These are phyloP conservation scores for Steinernema carpocapsae DNA, from an alignment of 2,888 invertebrate genomes.

Conservation along the genomic window DNA sequence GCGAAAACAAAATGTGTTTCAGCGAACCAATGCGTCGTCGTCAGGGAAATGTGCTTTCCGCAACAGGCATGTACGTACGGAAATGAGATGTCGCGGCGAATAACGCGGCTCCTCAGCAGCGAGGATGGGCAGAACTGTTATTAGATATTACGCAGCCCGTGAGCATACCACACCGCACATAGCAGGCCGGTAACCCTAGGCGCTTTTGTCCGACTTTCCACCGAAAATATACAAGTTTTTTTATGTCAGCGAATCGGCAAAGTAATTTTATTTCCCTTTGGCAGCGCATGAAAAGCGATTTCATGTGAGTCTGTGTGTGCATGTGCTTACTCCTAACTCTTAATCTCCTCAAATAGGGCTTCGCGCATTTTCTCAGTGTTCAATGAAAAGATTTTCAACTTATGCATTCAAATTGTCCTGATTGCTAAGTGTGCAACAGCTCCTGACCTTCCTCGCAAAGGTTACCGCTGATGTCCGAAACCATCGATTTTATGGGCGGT, in stretches of 20 bases:
- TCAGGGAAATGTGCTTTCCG: no score
- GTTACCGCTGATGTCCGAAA: no score
- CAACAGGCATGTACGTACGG: not conserved
- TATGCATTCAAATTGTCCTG: not conserved
- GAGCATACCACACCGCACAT: no score
- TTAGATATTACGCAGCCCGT: no score
- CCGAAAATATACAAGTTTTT: slow-evolving; percentile 13
- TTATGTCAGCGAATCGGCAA: slow-evolving; percentile 7
- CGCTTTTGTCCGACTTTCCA: no score
- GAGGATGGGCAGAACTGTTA: no score
- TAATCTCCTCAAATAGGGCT: not conserved
- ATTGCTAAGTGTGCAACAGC: no score
- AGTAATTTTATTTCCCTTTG: slow-evolving; percentile 26
- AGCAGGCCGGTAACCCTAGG: no score
- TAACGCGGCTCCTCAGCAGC: not conserved
- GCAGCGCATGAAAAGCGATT: slow-evolving; percentile 8
- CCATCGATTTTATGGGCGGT: no score
- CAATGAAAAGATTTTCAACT: not conserved
- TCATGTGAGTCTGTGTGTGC: not conserved
- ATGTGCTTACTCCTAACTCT: not conserved
- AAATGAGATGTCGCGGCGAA: slow-evolving; percentile 22
- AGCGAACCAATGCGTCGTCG: no score
- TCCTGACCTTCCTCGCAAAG: no score
- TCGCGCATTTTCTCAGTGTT: not conserved
- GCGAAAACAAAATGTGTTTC: no score